Evolutionary conservation across 2,888 invertebrate species (phyloP), one percentile per base, ranked within the genome.

Genomic region (Perizoma flavofasciatum): DNA sequence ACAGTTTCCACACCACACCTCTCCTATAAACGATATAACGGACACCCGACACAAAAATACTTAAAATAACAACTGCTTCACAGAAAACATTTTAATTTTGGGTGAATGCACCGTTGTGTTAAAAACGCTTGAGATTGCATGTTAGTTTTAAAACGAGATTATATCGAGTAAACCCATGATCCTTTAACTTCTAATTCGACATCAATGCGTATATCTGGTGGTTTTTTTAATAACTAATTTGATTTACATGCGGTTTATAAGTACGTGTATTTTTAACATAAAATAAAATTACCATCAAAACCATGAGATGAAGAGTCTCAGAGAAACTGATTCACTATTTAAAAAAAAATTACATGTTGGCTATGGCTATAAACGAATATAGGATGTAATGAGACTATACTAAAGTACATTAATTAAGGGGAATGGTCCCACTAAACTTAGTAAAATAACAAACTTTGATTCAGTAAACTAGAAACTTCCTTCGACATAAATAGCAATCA

Each of bases 11-110:
- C 6, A 47, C 32, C 5, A 37, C 53, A 86, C 80, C 82, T 80
- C 78, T 75, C 71, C 71, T 71, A 70, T 75, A 77, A 45, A 75
- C 75, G 71, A 78, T 75, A 75, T 69, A 77, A 74, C 70, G 71
- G 66, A 75, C 78, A 73, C 61, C 59, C 59, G 46, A 63, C 67
- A 65, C 49, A 67, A 55, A 50, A 50, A 45, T 57, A 58, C 54
- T 51, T 56, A 51, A 52, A 45, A 60, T 63, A 44, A 61, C 69
- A 63, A 60, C 59, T 55, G 51, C 64, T 68, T 50, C 64, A 58
- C 68, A 53, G 39, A 52, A 65, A 59, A 37, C 32, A 33, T 8
- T n/a, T 49, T 44, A 35, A 22, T 6, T 10, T 2, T 0, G 3
- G 43, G 4, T 11, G 32, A 0, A 10, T 37, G 49, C 34, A 45